These are phyloP conservation scores for Lycaon pictus DNA, from an alignment of 2,113 vertebrate species.

Conservation along the genomic window DNA sequence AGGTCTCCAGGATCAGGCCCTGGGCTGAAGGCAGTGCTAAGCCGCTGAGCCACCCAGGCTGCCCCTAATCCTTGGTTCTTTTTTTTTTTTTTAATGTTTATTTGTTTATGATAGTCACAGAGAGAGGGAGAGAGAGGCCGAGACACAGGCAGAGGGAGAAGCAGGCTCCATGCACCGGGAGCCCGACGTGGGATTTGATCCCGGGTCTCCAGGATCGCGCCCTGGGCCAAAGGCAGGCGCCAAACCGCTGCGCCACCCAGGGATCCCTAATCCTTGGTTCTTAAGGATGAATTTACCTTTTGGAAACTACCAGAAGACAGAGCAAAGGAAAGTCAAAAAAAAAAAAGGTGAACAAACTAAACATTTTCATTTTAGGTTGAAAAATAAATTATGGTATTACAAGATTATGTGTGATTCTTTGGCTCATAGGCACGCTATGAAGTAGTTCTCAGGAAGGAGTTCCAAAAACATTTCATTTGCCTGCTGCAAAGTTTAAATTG, in stretches of 20 bases:
- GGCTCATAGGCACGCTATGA: not conserved
- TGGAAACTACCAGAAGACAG: not conserved
- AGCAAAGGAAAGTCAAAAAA: conserved; percentile 3
- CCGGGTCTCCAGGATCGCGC: too few species aligned
- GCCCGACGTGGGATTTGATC: too few species aligned
- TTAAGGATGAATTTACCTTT: conserved; percentile 36
- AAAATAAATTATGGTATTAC: not conserved
- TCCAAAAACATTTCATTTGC: not conserved
- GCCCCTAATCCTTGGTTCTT: not conserved
- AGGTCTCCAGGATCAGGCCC: too few species aligned
- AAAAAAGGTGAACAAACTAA: not conserved
- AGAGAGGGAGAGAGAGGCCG: too few species aligned
- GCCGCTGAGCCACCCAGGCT: too few species aligned
- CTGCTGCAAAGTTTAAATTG: conserved; percentile 18
- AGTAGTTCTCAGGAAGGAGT: not conserved
- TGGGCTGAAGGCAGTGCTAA: too few species aligned
- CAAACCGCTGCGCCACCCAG: too few species aligned
- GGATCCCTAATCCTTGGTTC: not conserved
- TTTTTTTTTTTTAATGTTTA: too few species aligned
- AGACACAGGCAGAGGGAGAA: too few species aligned
- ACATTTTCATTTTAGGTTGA: conserved; percentile 3
- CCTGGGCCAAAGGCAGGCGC: too few species aligned
- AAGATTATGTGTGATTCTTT: conserved; percentile 25
- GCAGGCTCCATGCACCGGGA: too few species aligned
- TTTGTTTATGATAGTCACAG: too few species aligned